Percentiles rank a stretch among this genome's conserved stretches.
These are phyloP conservation scores for Sinocyclocheilus anophthalmus DNA, from an alignment of 2,113 vertebrate genomes.

Conservation along the genomic window DNA sequence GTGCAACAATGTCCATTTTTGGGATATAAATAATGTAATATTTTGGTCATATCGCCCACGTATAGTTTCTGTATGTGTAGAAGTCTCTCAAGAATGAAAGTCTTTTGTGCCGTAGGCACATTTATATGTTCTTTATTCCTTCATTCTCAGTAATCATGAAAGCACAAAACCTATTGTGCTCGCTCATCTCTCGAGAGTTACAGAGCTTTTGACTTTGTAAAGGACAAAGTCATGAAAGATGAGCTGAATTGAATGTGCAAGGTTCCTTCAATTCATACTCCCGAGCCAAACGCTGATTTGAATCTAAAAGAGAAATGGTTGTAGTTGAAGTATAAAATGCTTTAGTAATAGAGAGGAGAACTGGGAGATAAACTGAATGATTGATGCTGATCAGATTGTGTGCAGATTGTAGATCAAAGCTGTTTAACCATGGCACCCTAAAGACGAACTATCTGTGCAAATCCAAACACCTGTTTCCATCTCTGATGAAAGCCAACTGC, in stretches of 20 bases:
- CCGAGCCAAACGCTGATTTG: background rate
- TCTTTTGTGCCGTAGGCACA: constrained; percentile 1
- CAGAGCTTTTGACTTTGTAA: constrained; percentile 24
- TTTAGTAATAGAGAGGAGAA: background rate
- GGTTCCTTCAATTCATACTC: constrained; percentile 14
- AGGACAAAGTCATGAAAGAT: constrained; percentile 17
- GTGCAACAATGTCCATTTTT: background rate
- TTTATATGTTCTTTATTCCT: constrained; percentile 11
- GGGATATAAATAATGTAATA: background rate
- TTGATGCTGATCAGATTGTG: constrained; percentile 18
- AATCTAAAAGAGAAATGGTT: constrained; percentile 2
- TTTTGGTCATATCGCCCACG: background rate
- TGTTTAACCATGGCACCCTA: background rate
- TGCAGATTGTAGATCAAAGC: constrained; percentile 10
- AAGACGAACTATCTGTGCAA: background rate
- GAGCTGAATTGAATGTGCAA: constrained; percentile 11
- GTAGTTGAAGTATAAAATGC: constrained; percentile 5
- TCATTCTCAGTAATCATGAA: constrained; percentile 25
- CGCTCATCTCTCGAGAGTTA: background rate
- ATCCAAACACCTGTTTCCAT: constrained; percentile 13
- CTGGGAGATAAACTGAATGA: constrained; percentile 1
- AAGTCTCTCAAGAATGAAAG: background rate
- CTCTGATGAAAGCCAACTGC: background rate
- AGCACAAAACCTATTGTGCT: constrained; percentile 19
- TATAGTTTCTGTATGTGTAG: background rate